These are phyloP conservation scores for Callorhinus ursinus DNA, from an alignment of 2,113 vertebrate species.

Conservation along the genomic window DNA sequence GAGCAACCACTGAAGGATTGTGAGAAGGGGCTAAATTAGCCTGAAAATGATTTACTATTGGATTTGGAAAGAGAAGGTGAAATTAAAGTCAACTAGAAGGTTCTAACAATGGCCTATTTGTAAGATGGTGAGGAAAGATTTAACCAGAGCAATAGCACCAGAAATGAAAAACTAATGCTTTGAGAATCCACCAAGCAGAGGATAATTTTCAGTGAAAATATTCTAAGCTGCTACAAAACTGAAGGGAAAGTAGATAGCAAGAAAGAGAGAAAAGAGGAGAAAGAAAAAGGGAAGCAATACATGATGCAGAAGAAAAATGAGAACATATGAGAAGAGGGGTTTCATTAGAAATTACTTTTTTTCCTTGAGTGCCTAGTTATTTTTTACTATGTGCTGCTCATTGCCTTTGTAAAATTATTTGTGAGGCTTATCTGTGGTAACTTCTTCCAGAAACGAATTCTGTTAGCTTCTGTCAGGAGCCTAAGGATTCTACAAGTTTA, in stretches of 20 bases:
- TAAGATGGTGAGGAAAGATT: neutral
- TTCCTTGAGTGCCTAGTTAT: neutral
- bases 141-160: neutral
- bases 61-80: neutral
- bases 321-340: neutral
- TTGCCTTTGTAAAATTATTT: neutral
- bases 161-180: neutral
- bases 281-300: neutral
- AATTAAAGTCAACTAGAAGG: neutral
- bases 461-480: neutral
- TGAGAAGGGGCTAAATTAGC: neutral
- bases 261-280: neutral
- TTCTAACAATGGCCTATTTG: neutral
- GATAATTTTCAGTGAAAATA: neutral
- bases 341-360: neutral
- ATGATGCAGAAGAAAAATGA: neutral
- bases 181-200: neutral
- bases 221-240: neutral
- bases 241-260: neutral
- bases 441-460: neutral
- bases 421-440: neutral
- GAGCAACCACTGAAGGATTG: neutral
- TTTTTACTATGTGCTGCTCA: neutral
- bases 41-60: neutral
- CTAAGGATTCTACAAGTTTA: neutral